Base-by-base conservation (phyloP, 2,113 vertebrate species). In the Myotis brandtii region DNA sequence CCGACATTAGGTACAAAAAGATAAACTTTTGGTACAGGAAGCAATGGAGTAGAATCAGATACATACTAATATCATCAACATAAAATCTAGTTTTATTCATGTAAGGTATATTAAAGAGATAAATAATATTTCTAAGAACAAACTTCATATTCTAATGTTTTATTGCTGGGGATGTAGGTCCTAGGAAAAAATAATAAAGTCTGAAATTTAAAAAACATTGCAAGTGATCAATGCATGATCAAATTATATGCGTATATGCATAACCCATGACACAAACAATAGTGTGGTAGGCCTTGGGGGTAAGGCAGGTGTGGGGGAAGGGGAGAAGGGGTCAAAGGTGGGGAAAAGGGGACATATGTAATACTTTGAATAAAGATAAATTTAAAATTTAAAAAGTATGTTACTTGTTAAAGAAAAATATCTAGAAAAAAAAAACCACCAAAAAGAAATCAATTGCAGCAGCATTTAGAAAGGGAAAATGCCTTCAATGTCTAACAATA, bases 131-230 rank as follows among this genome's bases (percentile, higher is more conserved):
- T 93, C 18, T 79, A 93, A 93, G 77, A 87, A 66, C 23, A 85
- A 48, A 43, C 32, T 30, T 89, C 8, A 72, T 72, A 77, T 50
- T 95, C 75, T 85, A 92, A 79, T 5, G n/a, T 50, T 73, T 81
- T 43, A 52, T 91, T 89, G 20, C 83, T 56, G 2, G 27, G 8
- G 23, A 48, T 54, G 54, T 40, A 48, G 20, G 21, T 85, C 94
- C 59, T 50, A 77, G 14, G 32, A 25, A 37, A 96, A 95, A 83
- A 37, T 18, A 89, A 72, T 76, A 76, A 95, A 89, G 83, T 92
- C 12, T 73, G 16, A 81, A 81, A 66, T 83, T 86, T 20, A 79
- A 80, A 76, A 72, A 11, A 25, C 64, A 34, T 56, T 94, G 82
- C 21, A 94, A 79, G 43, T 80, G 48, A 67, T 20, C 56, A 70